Evolutionary conservation across 2,113 vertebrate species (phyloP).

Genomic region (Ariopsis seemanni): DNA sequence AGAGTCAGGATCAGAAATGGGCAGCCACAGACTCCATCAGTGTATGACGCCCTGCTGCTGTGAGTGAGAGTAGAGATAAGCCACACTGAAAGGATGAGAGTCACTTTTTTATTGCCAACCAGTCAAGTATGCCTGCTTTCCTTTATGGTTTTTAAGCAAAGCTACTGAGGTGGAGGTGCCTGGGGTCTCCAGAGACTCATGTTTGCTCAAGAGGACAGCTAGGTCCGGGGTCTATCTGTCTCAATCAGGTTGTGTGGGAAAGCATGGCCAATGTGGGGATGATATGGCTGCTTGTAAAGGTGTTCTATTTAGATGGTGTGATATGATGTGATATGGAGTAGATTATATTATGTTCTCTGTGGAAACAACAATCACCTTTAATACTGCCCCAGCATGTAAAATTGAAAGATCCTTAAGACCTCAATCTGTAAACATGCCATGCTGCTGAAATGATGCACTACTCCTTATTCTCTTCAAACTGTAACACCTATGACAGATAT

Average conservation of each 20-base stretch:
- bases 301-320: conserved; percentile 14
- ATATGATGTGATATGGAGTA: neutral
- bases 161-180: conserved; percentile 24
- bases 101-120: conserved; percentile 45
- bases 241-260: conserved; percentile 29
- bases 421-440: neutral
- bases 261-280: neutral
- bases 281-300: neutral
- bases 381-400: conserved; percentile 3
- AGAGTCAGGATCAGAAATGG: conserved; percentile 23
- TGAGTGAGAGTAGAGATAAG: conserved; percentile 47
- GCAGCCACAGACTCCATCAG: conserved; percentile 19
- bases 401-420: neutral
- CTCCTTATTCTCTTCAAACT: neutral
- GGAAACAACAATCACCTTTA: neutral
- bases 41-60: conserved; percentile 20
- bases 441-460: neutral
- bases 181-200: conserved; percentile 28
- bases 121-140: conserved; percentile 43
- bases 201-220: conserved; percentile 35
- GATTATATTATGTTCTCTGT: neutral
- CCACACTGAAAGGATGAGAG: conserved; percentile 32
- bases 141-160: conserved; percentile 47
- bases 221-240: conserved; percentile 23
- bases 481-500: neutral